A percentile compares a stretch with the other conserved stretches of the same genome.
Evolutionary conservation across 2,888 invertebrate species (phyloP).

Genomic region (Orthosia cruda): DNA sequence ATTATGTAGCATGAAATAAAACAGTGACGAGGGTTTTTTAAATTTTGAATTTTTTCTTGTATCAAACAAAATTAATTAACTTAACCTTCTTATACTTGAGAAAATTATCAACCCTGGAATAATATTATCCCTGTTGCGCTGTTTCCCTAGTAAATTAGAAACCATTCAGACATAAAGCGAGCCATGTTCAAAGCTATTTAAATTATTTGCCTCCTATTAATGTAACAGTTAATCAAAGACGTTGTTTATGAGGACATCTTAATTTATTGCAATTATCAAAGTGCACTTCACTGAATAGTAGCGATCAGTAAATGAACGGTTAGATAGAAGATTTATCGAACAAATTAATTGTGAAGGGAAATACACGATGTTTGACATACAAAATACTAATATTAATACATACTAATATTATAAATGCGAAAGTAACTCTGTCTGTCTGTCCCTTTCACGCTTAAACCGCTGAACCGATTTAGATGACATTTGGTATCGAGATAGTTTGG

Average conservation of each 20-base stretch:
- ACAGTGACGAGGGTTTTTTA: no score
- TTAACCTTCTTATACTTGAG: neutral
- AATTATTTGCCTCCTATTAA: constrained; percentile 59
- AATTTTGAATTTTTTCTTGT: no score
- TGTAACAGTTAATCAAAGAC: constrained; percentile 53
- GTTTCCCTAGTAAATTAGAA: constrained; percentile 61
- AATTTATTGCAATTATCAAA: constrained; percentile 55
- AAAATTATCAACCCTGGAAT: constrained; percentile 38
- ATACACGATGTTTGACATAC: neutral
- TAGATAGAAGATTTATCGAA: constrained; percentile 38
- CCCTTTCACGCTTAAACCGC: no score
- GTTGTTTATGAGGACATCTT: constrained; percentile 50
- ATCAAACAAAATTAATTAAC: neutral
- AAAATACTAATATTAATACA: no score
- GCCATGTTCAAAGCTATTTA: constrained; percentile 47
- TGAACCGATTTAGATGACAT: no score
- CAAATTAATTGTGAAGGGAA: constrained; percentile 17
- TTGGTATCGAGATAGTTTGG: no score
- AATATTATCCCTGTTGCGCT: constrained; percentile 58
- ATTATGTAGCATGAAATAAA: no score
- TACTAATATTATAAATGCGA: no score
- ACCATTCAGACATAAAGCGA: constrained; percentile 41
- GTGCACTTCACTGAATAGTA: constrained; percentile 30
- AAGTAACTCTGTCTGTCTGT: no score
- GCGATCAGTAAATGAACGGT: constrained; percentile 27